Evolutionary conservation across 2,888 invertebrate genomes (phyloP), one percentile per base, ranked within the genome.

Genomic region (Marronus borbonicus): DNA sequence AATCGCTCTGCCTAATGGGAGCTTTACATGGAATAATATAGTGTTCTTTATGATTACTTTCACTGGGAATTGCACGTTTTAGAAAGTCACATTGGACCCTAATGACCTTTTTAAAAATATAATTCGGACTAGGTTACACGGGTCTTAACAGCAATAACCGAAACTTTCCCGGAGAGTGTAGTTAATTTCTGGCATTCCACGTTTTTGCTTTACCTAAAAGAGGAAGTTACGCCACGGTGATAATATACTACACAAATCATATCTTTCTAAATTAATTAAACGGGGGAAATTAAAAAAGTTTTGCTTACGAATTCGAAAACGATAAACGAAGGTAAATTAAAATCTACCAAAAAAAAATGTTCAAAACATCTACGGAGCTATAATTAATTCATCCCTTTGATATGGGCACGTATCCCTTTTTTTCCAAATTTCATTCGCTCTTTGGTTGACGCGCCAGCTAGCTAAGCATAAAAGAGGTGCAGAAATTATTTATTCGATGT

Each of bases 31-130:
- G 65, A 50, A 31, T 31, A 31, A 31, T 31, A 31, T 31, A 31
- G 20, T 58, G 77, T 58, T 50, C 62, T 69, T 65, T 44, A 70
- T 69, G 68, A 70, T 77, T 77, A 77, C 70, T 62, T 77, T 77
- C 69, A 70, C 31, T 24, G 77, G 77, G 77, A 70, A 60, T 76
- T 76, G 76, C 58, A 77, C 70, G 77, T 77, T 70, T 75, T 64
- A 70, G 72, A 55, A 36, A 50, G 31, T 58, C 70, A 49, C 77
- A 69, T 70, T 69, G 78, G 68, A 60, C 74, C 74, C 75, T 75
- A 78, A 78, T 78, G 78, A 75, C 75, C 75, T 66, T 75, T 76
- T 76, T 76, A 78, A 78, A 78, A 78, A 78, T 75, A 78, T 78
- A 78, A 78, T 78, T 78, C 76, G 64, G 60, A 52, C 66, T 68